These are phyloP conservation scores for Grallaria varia DNA, from an alignment of 2,113 vertebrate species.

Conservation along the genomic window DNA sequence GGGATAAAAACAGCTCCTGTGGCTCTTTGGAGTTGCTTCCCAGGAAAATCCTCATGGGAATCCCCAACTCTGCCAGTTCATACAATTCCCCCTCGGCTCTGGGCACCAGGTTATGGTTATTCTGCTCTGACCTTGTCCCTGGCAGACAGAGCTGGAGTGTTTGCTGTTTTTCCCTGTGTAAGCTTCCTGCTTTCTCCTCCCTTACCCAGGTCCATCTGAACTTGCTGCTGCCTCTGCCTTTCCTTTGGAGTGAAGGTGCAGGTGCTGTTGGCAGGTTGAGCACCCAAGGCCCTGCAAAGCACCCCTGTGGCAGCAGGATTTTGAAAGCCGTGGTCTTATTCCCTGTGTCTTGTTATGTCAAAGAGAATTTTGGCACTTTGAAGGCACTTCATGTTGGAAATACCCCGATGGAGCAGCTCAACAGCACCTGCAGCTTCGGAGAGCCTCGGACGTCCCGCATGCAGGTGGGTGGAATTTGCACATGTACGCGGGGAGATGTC, in stretches of 20 bases:
- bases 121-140: not conserved
- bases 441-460: not conserved
- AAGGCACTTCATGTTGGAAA: not conserved
- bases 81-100: not conserved
- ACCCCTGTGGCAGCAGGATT: not conserved
- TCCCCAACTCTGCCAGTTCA: not conserved
- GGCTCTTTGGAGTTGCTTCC: not conserved
- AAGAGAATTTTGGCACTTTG: not conserved
- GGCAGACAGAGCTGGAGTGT: not conserved
- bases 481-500: not conserved
- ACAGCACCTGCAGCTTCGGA: accelerated
- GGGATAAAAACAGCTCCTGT: not conserved
- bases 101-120: not conserved
- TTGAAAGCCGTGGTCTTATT: not conserved
- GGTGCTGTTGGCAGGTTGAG: not conserved
- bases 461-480: not conserved
- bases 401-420: not conserved
- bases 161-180: not conserved
- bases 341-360: not conserved
- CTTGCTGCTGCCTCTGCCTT: not conserved
- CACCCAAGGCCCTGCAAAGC: too few species aligned
- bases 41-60: not conserved
- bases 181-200: not conserved
- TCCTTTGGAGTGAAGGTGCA: not conserved
- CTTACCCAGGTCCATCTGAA: not conserved